Evolutionary conservation across 2,888 invertebrate species (phyloP), one percentile per base, ranked within the genome.

Genomic region (Alentia gelatinosa): DNA sequence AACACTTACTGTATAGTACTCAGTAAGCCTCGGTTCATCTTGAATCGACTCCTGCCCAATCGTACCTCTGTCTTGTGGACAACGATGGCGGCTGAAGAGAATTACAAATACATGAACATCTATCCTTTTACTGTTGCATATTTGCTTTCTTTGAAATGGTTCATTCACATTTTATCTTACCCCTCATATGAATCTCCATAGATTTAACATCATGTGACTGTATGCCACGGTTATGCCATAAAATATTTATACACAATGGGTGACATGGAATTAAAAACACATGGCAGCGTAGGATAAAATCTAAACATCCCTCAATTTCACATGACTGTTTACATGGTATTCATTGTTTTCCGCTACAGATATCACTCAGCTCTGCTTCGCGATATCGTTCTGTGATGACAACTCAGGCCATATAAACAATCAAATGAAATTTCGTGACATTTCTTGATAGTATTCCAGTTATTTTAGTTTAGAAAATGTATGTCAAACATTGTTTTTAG

Each of bases 11-110:
- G 75, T 75, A 1, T 75, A 15, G 26, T 75, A 75, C 26, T 75
- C 35, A 7, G 75, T 75, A 19, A 26, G 75, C 19, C 26, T 75
- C 26, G 75, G 75, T 30, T 37, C 37, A 19, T 30, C 15, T 37
- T 19, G 19, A 75, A 7, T n/a, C 3, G 37, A 26, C 7, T 37
- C 75, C 19, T 37, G 15, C 33, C 75, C 75, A n/a, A 75, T 75
- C 1, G 75, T 75, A 35, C 75, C 75, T 35, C 75, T 30, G 37
- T 75, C 75, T 75, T 75, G 75, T 4, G 75, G 75, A 75, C 75
- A 75, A 1, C 75, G 33, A 75, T 75, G 75, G 37, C 75, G 75
- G 4, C 75, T 75, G 75, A 3, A 15, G 75, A 26, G 33, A 30
- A 37, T 74, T 26, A n/a, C n/a, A 74, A 74, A 26, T 15, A n/a